Conservation (phyloP, 2,888 invertebrate species). For the Agrotis segetum region DNA sequence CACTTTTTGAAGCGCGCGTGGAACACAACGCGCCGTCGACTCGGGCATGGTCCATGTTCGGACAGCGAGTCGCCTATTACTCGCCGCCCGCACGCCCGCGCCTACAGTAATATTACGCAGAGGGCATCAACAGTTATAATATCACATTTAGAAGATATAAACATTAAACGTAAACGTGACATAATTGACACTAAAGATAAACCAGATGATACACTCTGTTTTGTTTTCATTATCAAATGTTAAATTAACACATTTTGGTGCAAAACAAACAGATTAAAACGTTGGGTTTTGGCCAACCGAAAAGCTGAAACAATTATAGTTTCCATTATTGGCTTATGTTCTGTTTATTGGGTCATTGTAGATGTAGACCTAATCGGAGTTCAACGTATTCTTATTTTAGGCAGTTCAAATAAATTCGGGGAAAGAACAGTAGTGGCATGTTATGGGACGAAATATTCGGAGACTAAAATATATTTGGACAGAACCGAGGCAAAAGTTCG, state of each 20-base stretch:
- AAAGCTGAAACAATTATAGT: slow-evolving; percentile 13
- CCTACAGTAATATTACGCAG: slow-evolving; percentile 5
- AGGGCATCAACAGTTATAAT: slow-evolving; percentile 16
- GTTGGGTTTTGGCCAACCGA: slow-evolving; percentile 34
- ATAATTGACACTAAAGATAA: slow-evolving; percentile 40
- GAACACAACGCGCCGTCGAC: too few relatives aligned
- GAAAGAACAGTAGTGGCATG: too few relatives aligned
- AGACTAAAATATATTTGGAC: too few relatives aligned
- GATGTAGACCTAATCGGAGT: not conserved
- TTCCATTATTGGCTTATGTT: slow-evolving; percentile 24
- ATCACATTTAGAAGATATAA: slow-evolving; percentile 25
- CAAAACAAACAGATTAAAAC: slow-evolving; percentile 28
- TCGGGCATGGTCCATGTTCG: too few relatives aligned
- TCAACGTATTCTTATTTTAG: slow-evolving; percentile 2
- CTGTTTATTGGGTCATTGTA: slow-evolving; percentile 9
- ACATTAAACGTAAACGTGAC: slow-evolving; percentile 20
- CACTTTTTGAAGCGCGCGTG: too few relatives aligned
- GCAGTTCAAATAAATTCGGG: not conserved
- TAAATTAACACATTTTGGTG: slow-evolving; percentile 35
- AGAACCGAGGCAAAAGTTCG: too few relatives aligned
- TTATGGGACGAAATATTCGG: too few relatives aligned
- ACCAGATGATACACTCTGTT: slow-evolving; percentile 25
- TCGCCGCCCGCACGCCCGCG: too few relatives aligned
- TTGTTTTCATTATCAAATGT: slow-evolving; percentile 33
- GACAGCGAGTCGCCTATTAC: too few relatives aligned